A percentile compares a stretch with the other conserved stretches of the same genome.
Evolutionary conservation across 2,797 vertebrate genomes (phyloP).

Genomic region (Rhyacichthys aspro): DNA sequence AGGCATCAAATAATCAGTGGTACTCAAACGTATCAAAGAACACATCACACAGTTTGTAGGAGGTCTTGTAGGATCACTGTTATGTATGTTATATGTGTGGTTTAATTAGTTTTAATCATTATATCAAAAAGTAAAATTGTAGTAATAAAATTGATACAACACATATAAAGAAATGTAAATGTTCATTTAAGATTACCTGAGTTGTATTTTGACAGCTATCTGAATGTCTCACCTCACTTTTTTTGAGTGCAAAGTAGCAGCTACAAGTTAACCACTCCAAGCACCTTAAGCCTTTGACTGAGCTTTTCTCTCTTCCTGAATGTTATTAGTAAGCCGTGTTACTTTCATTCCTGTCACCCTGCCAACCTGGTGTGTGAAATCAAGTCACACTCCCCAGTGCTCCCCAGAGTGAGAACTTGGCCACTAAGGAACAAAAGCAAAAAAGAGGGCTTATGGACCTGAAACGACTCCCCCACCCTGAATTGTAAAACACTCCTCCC

Average conservation of each 20-base stretch:
- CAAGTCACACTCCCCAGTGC: constrained; percentile 78
- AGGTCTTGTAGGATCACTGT: not conserved
- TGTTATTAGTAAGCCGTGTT: constrained; percentile 77
- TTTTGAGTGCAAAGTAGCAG: constrained; percentile 53
- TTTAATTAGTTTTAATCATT: no score
- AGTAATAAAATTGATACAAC: no score
- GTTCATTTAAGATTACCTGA: not conserved
- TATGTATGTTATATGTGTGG: not conserved
- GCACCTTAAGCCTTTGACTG: constrained; percentile 56
- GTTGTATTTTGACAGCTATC: constrained; percentile 16
- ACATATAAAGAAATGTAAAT: constrained; percentile 8
- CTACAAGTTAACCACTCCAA: constrained; percentile 39
- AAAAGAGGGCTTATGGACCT: constrained; percentile 83
- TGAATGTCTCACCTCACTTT: not conserved
- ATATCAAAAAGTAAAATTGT: no score
- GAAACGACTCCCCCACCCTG: constrained; percentile 82
- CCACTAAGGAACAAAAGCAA: constrained; percentile 84
- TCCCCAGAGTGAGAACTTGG: constrained; percentile 80
- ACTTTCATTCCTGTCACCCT: constrained; percentile 74
- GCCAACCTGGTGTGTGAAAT: constrained; percentile 79
- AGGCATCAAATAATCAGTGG: not conserved
- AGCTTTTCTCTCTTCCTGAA: constrained; percentile 67
- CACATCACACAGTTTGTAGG: constrained; percentile 4
- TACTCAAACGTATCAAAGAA: not conserved
- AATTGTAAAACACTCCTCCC: constrained; percentile 84